Evolutionary conservation across 2,113 vertebrate species (phyloP).

Genomic region (Noctilio leporinus): DNA sequence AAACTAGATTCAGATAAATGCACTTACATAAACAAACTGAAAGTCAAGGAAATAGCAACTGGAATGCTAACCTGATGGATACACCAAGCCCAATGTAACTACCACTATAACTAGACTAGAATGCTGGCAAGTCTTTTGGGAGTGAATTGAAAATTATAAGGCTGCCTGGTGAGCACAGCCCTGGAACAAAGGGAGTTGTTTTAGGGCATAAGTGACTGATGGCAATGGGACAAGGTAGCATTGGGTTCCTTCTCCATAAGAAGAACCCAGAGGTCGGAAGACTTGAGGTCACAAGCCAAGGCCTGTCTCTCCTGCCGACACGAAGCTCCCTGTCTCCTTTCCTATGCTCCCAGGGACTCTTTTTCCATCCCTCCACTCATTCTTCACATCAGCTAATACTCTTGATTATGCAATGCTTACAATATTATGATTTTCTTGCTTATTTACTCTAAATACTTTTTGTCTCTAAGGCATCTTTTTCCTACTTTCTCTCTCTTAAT

Average conservation of each 20-base stretch:
- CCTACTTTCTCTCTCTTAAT: neutral
- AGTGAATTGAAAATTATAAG: neutral
- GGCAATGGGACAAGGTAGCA: neutral
- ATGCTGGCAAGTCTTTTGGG: neutral
- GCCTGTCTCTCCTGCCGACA: neutral
- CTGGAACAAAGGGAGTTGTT: neutral
- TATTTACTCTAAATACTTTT: conserved; percentile 6
- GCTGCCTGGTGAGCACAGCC: neutral
- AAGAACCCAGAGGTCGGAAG: neutral
- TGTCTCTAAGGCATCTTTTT: neutral
- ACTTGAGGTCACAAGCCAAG: neutral
- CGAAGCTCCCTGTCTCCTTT: neutral
- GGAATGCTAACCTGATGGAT: neutral
- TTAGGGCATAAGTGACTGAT: neutral
- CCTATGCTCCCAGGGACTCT: no score
- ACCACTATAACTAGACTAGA: neutral
- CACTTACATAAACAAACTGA: neutral
- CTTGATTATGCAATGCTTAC: neutral
- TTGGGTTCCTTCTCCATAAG: neutral
- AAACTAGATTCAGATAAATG: neutral
- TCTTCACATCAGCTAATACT: neutral
- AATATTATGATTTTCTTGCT: neutral
- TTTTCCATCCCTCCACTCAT: neutral
- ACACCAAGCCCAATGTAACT: neutral
- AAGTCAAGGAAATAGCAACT: neutral